phyloP scores from a whole-genome alignment of 2,797 vertebrate species.

The Mionectes olivaceus region DNA sequence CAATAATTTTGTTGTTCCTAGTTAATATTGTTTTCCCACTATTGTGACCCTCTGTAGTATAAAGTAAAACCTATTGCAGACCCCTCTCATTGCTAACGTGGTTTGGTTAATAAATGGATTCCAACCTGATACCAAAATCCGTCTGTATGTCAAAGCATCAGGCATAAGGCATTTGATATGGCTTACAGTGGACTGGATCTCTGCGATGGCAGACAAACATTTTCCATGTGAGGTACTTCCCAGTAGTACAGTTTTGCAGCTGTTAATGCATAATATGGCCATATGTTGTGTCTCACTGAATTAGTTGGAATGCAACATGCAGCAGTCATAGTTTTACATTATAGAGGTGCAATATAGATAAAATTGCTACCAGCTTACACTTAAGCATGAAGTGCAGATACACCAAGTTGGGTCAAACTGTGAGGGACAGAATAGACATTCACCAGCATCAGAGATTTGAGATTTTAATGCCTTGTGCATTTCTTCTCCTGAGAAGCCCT shows the following conservation, averaged over 20 bases:
- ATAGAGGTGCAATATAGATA: background rate
- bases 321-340: background rate
- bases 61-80: background rate
- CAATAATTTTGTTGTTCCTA: background rate
- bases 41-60: background rate
- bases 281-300: slow-evolving; percentile 15
- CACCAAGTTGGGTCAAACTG: background rate
- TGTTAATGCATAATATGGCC: background rate
- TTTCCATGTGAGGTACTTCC: background rate
- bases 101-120: slow-evolving; percentile 24
- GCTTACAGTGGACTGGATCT: slow-evolving; percentile 16
- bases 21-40: background rate
- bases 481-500: background rate
- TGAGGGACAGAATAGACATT: background rate
- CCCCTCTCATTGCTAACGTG: background rate
- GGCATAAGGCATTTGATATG: background rate
- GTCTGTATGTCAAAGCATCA: slow-evolving; percentile 19
- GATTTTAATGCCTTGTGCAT: background rate
- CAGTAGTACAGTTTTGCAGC: background rate
- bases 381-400: background rate
- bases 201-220: background rate
- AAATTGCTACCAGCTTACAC: background rate
- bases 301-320: background rate
- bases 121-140: slow-evolving; percentile 12
- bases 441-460: background rate